Evolutionary conservation across 2,113 vertebrate genomes (phyloP).

Genomic region (Aix galericulata): DNA sequence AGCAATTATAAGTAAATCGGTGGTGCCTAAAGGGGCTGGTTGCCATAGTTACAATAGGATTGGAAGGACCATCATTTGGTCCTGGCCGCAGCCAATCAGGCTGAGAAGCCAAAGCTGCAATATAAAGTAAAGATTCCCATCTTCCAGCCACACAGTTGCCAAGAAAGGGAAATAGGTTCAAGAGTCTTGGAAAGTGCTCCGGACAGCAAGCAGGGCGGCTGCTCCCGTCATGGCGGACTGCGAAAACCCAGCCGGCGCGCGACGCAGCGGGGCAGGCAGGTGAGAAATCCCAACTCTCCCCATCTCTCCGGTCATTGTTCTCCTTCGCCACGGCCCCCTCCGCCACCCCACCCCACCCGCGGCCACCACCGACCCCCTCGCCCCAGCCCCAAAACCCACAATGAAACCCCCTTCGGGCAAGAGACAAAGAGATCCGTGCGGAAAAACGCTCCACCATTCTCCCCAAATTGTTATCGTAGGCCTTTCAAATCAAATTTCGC

Average conservation of each 20-base stretch:
- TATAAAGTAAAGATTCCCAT: slow-evolving; percentile 94
- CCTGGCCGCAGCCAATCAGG: slow-evolving; percentile 92
- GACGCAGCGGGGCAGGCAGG: slow-evolving; percentile 86
- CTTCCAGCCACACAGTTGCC: slow-evolving; percentile 89
- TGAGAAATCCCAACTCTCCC: slow-evolving; percentile 86
- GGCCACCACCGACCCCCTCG: slow-evolving; percentile 20
- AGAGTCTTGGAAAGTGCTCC: slow-evolving; percentile 84
- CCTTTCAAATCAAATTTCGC: slow-evolving; percentile 80
- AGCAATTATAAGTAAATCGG: slow-evolving; percentile 86
- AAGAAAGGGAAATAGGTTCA: slow-evolving; percentile 86
- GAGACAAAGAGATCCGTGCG: slow-evolving; percentile 72
- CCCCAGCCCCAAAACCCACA: slow-evolving; percentile 57
- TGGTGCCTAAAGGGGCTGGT: slow-evolving; percentile 90
- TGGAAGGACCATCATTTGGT: slow-evolving; percentile 94
- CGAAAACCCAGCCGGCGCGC: slow-evolving; percentile 78
- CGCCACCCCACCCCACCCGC: slow-evolving; percentile 41
- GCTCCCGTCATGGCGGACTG: slow-evolving; percentile 89
- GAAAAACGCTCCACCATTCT: slow-evolving; percentile 60
- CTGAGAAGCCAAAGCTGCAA: slow-evolving; percentile 88
- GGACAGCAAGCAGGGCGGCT: slow-evolving; percentile 80
- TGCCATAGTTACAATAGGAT: slow-evolving; percentile 96
- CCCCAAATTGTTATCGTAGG: slow-evolving; percentile 71
- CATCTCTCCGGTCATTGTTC: slow-evolving; percentile 78
- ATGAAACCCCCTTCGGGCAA: slow-evolving; percentile 30
- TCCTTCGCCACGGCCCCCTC: slow-evolving; percentile 63